These are phyloP conservation scores for Diacarnus erythraeanus DNA, from an alignment of 37 sponge, comb jelly and placozoan species.

Conservation along the genomic window DNA sequence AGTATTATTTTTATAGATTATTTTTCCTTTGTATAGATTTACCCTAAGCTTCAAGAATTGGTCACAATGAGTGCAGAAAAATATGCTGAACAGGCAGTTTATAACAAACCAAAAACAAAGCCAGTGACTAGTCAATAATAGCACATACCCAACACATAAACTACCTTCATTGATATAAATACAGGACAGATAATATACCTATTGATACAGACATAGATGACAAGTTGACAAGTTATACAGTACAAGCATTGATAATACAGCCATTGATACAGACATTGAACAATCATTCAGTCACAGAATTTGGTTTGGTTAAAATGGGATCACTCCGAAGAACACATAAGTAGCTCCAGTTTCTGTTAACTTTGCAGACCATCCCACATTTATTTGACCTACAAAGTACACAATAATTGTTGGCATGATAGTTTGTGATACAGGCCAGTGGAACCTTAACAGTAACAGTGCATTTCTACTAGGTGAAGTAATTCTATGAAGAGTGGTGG, in stretches of 20 bases:
- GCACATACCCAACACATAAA: no score
- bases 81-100: constrained; percentile 36
- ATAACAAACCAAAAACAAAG: background rate
- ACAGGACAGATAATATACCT: no score
- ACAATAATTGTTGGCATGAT: background rate
- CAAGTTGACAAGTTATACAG: no score
- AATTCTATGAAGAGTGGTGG: no score
- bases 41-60: constrained; percentile 30
- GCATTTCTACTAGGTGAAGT: no score
- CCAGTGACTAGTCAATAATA: background rate
- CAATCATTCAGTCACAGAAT: no score
- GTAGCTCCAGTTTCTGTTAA: constrained; percentile 33
- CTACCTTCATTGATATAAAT: no score
- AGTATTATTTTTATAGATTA: background rate
- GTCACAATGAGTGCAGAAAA: constrained; percentile 48
- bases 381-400: constrained; percentile 34
- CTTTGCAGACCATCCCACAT: constrained; percentile 50
- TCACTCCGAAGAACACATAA: background rate
- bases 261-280: no score
- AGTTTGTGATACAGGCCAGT: no score
- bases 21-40: constrained; percentile 27
- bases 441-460: no score
- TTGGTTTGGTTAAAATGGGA: background rate
- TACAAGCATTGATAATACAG: no score
- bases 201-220: no score